phyloP scores from a whole-genome alignment of 2,113 vertebrate genomes.

The Cyprinodon variegatus region DNA sequence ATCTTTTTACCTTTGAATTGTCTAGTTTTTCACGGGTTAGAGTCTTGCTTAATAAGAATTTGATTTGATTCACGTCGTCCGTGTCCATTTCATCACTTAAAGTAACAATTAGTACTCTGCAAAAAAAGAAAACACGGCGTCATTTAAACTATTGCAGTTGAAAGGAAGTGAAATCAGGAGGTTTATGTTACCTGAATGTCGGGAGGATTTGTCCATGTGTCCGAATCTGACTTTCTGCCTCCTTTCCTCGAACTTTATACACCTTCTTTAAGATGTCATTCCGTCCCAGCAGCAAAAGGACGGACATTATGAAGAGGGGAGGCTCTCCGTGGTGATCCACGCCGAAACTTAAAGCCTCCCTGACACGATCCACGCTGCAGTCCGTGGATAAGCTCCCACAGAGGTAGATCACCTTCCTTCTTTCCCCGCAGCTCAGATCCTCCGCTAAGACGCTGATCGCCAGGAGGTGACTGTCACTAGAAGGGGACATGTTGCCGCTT shows the following conservation, averaged over 20 bases:
- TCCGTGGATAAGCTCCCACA: slow-evolving; percentile 51
- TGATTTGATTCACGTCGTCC: slow-evolving; percentile 82
- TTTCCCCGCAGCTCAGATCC: slow-evolving; percentile 63
- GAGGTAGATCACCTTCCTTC: slow-evolving; percentile 60
- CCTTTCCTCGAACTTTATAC: slow-evolving; percentile 68
- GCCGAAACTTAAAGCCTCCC: slow-evolving; percentile 46
- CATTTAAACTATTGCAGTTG: too few relatives aligned
- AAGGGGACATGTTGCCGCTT: slow-evolving; percentile 28
- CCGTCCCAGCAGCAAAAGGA: slow-evolving; percentile 83
- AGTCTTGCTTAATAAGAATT: slow-evolving; percentile 82
- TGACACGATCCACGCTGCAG: slow-evolving; percentile 13
- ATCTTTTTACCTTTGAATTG: slow-evolving; percentile 82
- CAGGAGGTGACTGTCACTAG: slow-evolving; percentile 6
- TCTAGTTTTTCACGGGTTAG: slow-evolving; percentile 75
- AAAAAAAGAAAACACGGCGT: not conserved
- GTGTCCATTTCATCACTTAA: slow-evolving; percentile 84
- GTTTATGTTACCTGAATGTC: slow-evolving; percentile 84
- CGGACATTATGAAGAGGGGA: slow-evolving; percentile 73
- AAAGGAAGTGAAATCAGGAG: not conserved
- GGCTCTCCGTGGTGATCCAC: not conserved
- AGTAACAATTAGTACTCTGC: slow-evolving; percentile 87
- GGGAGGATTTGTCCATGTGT: slow-evolving; percentile 67
- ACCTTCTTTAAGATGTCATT: slow-evolving; percentile 86
- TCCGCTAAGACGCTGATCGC: slow-evolving; percentile 59
- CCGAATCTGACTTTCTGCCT: slow-evolving; percentile 78